Percentiles rank a stretch among this genome's conserved stretches.
Evolutionary conservation across 2,113 vertebrate genomes (phyloP).

Genomic region (Coregonus clupeaformis): DNA sequence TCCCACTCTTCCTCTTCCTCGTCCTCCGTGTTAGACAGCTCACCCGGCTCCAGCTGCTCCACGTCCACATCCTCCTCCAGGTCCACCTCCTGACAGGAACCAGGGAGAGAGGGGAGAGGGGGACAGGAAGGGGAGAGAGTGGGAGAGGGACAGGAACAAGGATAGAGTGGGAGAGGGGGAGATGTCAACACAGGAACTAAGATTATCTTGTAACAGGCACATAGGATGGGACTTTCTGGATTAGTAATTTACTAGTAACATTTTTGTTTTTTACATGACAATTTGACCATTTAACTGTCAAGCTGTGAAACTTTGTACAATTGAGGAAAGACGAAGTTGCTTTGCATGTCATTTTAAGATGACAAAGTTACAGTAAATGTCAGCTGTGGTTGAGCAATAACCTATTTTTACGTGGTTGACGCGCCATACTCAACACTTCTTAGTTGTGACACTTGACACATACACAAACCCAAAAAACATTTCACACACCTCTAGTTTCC

Average conservation of each 20-base stretch:
- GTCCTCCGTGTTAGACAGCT: conserved; percentile 73
- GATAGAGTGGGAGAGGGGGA: not conserved
- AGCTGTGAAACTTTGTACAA: not conserved
- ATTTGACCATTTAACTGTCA: not conserved
- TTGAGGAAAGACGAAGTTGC: too few relatives aligned
- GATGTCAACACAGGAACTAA: too few relatives aligned
- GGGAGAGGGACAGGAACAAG: not conserved
- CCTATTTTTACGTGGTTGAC: not conserved
- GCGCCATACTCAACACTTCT: not conserved
- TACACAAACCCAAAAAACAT: not conserved
- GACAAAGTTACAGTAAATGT: not conserved
- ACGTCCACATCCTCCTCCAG: conserved; percentile 76
- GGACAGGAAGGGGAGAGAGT: not conserved
- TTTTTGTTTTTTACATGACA: not conserved
- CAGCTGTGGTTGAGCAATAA: not conserved
- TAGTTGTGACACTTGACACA: not conserved
- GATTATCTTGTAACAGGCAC: too few relatives aligned
- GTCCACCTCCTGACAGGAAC: conserved; percentile 51
- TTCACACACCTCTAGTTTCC: conserved; percentile 70
- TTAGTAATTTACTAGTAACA: too few relatives aligned
- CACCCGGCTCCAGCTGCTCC: conserved; percentile 77
- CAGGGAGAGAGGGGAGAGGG: not conserved
- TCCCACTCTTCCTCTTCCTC: conserved; percentile 70
- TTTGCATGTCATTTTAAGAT: not conserved
- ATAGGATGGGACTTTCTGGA: too few relatives aligned